Base-by-base conservation (phyloP, 2,888 invertebrate species). In the Thera britannica region DNA sequence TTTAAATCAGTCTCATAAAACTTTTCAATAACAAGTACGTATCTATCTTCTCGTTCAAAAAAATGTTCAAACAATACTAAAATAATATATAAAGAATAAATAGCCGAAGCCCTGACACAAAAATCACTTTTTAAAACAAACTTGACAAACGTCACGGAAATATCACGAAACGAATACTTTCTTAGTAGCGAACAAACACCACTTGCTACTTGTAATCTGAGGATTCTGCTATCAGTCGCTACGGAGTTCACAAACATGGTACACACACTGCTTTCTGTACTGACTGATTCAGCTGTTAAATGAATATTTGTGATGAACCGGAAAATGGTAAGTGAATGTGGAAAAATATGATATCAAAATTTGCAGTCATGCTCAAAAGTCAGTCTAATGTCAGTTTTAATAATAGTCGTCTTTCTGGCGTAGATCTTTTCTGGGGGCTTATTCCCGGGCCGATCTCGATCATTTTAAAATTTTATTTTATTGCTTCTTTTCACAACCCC, bases 151-250 rank as follows among this genome's bases (percentile, higher is more conserved):
- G 72, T 72, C 68, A 72, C 63, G 55, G 68, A 68, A 65, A 62
- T 61, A 55, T 70, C 55, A 65, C 58, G 9, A 56, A 52, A 58
- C 46, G 52, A 52, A 60, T 59, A 64, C 58, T 67, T 67, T 71
- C 58, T 67, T 67, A 70, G 61, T 68, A 67, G 4, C 38, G 38
- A 46, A 60, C 62, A 74, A 72, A 70, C 54, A 74, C 55, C 54
- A 34, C 4, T 49, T 6, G 3, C 6, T 35, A 46, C 7, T 3
- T 35, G 66, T 71, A 68, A 72, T 71, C 75, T 74, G 48, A 46
- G 70, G 75, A 79, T 80, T 72, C 11, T 58, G 46, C 12, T 79
- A 81, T 80, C 82, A 81, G 83, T 79, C 46, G 56, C 58, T 23
- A 8, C 41, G 63, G 64, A 62, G 46, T 70, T 70, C 63, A 65